phyloP scores from a whole-genome alignment of 2,888 invertebrate genomes.

The Stramonita haemastoma region DNA sequence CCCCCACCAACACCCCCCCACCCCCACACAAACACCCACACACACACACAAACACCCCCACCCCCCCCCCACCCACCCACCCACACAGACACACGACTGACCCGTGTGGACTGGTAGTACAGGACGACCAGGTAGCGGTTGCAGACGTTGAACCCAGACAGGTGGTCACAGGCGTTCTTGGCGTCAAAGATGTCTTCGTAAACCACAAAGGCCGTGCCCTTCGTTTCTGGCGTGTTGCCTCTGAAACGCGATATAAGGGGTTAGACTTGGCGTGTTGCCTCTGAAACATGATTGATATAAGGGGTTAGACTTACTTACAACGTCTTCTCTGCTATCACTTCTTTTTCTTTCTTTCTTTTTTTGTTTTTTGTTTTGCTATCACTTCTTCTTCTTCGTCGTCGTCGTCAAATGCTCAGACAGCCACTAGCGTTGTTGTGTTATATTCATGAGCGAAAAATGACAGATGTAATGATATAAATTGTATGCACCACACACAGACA shows the following conservation, averaged over 20 bases:
- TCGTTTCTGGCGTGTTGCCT: slow-evolving; percentile 97
- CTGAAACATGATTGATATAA: slow-evolving; percentile 79
- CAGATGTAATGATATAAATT: neutral
- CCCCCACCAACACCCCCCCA: no score
- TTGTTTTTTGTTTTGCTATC: no score
- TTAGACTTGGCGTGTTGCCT: slow-evolving; percentile 94
- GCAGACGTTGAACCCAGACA: slow-evolving; percentile 99
- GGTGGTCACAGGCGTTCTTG: slow-evolving; percentile 99
- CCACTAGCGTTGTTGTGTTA: no score
- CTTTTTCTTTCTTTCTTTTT: no score
- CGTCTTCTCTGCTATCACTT: no score
- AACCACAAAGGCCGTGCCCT: slow-evolving; percentile 99
- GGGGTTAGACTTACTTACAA: neutral
- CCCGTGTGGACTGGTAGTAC: slow-evolving; percentile 90
- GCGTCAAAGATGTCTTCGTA: slow-evolving; percentile 99
- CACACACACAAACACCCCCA: no score
- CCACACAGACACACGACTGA: no score
- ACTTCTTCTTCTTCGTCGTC: no score
- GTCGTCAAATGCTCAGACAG: no score
- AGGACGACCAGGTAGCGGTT: slow-evolving; percentile 99
- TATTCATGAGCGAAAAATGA: no score
- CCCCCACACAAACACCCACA: no score
- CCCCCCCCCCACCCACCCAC: no score
- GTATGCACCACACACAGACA: neutral
- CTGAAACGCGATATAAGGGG: slow-evolving; percentile 78